Percentiles rank a stretch among this genome's conserved stretches.
Conservation (phyloP, 2,113 vertebrate species). For the Leptobrachium ailaonicum region DNA sequence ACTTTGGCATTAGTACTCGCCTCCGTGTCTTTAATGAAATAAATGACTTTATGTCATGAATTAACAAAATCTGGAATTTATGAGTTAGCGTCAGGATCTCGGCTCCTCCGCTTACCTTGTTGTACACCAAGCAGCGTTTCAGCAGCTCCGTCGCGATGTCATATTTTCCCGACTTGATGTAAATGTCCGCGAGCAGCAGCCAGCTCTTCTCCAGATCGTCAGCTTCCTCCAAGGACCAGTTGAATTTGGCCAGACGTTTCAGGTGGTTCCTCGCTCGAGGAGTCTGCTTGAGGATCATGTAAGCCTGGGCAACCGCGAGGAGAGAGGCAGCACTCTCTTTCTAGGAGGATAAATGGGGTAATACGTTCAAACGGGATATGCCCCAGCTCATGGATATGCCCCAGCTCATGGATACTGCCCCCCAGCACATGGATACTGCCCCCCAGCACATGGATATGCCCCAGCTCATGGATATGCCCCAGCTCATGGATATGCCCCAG, state of each 20-base stretch:
- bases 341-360: conserved; percentile 30
- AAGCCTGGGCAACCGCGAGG: conserved; percentile 60
- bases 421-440: too few relatives aligned
- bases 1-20: too few relatives aligned
- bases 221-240: conserved; percentile 55
- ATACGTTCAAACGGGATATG: background rate
- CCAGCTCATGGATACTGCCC: too few relatives aligned
- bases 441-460: too few relatives aligned
- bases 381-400: too few relatives aligned
- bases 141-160: conserved; percentile 65
- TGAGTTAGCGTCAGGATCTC: background rate
- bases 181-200: conserved; percentile 71
- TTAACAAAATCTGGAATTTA: too few relatives aligned
- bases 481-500: too few relatives aligned
- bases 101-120: conserved; percentile 61
- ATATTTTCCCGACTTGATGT: conserved; percentile 69
- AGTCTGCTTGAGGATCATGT: conserved; percentile 60
- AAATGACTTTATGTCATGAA: too few relatives aligned
- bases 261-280: conserved; percentile 66
- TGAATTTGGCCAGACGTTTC: conserved; percentile 61
- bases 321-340: conserved; percentile 55
- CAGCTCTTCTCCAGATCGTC: conserved; percentile 65
- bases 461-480: too few relatives aligned
- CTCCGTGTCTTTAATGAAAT: too few relatives aligned
- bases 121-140: conserved; percentile 65